Evolutionary conservation across 2,888 invertebrate genomes (phyloP), one percentile per base, ranked within the genome.

Genomic region (Helobdella robusta): DNA sequence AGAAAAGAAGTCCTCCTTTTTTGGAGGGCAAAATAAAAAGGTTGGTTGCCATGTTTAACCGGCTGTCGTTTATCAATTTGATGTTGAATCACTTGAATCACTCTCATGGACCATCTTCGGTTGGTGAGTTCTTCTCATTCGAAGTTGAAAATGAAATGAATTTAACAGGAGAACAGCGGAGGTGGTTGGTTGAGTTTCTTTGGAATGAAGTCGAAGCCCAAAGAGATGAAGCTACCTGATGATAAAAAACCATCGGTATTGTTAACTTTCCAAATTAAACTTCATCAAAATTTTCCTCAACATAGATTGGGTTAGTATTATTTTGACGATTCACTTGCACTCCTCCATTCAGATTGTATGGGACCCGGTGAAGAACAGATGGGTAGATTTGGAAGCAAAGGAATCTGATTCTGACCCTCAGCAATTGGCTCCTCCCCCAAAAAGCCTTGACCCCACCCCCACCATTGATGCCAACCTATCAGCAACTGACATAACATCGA

Each of bases 221-320:
- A 91, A 83, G 91, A 92, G 83, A 92, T 92, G 91, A 91, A 89
- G 76, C 83, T 94, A 72, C 93, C 94, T 0, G 92, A 93, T 81
- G 93, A 94, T 81, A 91, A 87, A 79, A 88, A 93, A 82, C 91
- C 91, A 69, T 83, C 88, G 70, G 89, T 90, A 83, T 85, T 85
- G 54, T 30, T 8, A 15, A 18, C 11, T 61, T 23, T 25, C 25
- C 15, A 35, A 35, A 34, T 59, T 32, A n/a, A n/a, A n/a, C n/a
- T n/a, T n/a, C n/a, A n/a, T n/a, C n/a, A n/a, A n/a, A n/a, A n/a
- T n/a, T n/a, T n/a, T n/a, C n/a, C n/a, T n/a, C n/a, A n/a, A n/a
- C n/a, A n/a, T n/a, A n/a, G n/a, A n/a, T n/a, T n/a, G n/a, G n/a
- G n/a, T n/a, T n/a, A n/a, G n/a, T n/a, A n/a, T n/a, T n/a, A n/a